Conservation (phyloP, 2,888 invertebrate genomes). For the Pharmacophagus antenor region DNA sequence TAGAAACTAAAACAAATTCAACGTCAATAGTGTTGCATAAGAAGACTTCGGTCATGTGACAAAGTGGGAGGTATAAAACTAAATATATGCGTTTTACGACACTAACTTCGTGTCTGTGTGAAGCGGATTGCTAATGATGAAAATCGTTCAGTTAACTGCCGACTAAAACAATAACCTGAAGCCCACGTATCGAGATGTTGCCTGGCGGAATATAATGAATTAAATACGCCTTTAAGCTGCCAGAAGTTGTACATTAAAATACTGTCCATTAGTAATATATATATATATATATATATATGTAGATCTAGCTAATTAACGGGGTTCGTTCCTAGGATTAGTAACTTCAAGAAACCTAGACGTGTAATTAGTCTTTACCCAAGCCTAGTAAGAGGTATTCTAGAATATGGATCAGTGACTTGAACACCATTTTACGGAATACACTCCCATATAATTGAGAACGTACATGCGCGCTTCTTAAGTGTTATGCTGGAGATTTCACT, state of each 20-base stretch:
- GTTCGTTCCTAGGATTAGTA: too few relatives aligned
- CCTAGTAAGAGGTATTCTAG: too few relatives aligned
- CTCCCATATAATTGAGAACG: too few relatives aligned
- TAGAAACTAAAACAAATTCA: constrained; percentile 29
- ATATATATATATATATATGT: too few relatives aligned
- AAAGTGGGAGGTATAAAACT: constrained; percentile 52
- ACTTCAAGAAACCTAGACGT: too few relatives aligned
- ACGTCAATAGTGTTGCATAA: constrained; percentile 27
- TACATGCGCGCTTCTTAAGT: too few relatives aligned
- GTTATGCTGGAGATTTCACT: too few relatives aligned
- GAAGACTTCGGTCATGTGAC: constrained; percentile 55
- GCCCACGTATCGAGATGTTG: constrained; percentile 9
- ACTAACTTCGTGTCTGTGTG: constrained; percentile 34
- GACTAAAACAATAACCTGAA: constrained; percentile 18
- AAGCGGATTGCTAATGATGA: constrained; percentile 14
- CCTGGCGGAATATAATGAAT: background rate
- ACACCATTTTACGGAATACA: too few relatives aligned
- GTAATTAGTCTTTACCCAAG: too few relatives aligned
- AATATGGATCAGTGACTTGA: too few relatives aligned
- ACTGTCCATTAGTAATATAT: too few relatives aligned
- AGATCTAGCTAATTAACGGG: too few relatives aligned
- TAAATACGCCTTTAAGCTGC: background rate
- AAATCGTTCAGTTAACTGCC: constrained; percentile 23
- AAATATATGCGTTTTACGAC: constrained; percentile 37
- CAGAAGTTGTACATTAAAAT: background rate